Conservation (phyloP, 2,888 invertebrate species). For the Lucinisca nassula region DNA sequence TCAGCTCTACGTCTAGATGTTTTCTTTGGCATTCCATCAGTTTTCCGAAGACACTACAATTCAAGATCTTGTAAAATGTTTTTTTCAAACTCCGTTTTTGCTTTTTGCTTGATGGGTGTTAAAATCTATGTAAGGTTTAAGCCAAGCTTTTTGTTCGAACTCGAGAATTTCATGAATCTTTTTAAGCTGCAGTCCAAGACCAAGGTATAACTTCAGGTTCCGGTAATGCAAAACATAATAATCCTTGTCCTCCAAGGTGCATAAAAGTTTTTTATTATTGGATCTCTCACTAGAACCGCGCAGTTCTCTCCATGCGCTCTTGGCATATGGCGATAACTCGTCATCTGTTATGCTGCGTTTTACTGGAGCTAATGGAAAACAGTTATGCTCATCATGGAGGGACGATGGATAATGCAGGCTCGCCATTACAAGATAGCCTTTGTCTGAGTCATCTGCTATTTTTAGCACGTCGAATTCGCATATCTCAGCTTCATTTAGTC, state of each 20-base stretch:
- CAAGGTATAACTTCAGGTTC: conserved; percentile 80
- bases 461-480: background rate
- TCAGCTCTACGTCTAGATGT: background rate
- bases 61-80: conserved; percentile 24
- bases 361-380: background rate
- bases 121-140: conserved; percentile 82
- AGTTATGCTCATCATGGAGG: background rate
- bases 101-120: background rate
- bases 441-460: background rate
- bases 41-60: background rate
- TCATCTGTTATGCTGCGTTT: background rate
- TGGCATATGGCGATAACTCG: background rate
- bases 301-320: background rate
- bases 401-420: background rate
- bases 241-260: background rate
- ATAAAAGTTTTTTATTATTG: background rate
- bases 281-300: background rate
- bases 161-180: conserved; percentile 80
- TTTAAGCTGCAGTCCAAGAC: conserved; percentile 71
- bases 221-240: conserved; percentile 74
- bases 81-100: background rate
- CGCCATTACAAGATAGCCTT: background rate
- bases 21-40: background rate
- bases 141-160: conserved; percentile 81
- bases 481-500: conserved; percentile 44